These are phyloP conservation scores for Periphyllus acericola DNA, from an alignment of 2,888 invertebrate genomes.

Conservation along the genomic window DNA sequence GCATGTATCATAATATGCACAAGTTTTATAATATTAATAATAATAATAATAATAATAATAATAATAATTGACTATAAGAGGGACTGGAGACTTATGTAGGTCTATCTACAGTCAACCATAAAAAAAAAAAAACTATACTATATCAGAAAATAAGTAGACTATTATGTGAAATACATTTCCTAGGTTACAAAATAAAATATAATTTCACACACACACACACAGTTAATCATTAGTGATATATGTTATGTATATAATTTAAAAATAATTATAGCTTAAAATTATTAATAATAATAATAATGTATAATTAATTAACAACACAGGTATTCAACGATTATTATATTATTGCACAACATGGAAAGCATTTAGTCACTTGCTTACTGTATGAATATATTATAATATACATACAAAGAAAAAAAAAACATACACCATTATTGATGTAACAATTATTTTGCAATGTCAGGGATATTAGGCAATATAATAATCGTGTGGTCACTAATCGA, in stretches of 20 bases:
- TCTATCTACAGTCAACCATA: neutral
- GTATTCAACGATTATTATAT: slow-evolving; percentile 45
- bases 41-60: too few species aligned
- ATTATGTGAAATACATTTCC: slow-evolving; percentile 23
- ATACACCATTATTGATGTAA: neutral
- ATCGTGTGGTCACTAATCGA: slow-evolving; percentile 5
- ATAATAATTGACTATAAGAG: slow-evolving; percentile 56
- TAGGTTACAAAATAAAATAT: slow-evolving; percentile 34
- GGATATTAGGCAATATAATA: neutral
- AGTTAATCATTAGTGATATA: slow-evolving; percentile 8
- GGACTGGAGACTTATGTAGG: slow-evolving; percentile 24
- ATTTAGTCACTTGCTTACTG: neutral
- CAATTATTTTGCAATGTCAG: neutral
- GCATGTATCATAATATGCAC: neutral
- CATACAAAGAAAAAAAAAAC: slow-evolving; percentile 4
- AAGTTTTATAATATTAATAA: neutral
- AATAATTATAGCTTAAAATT: neutral
- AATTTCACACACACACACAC: slow-evolving; percentile 18
- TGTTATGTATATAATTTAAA: too few species aligned
- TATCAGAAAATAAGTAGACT: slow-evolving; percentile 36
- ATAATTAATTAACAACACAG: slow-evolving; percentile 55
- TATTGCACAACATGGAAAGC: slow-evolving; percentile 41
- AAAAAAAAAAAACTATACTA: neutral
- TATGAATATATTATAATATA: neutral
- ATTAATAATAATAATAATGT: slow-evolving; percentile 37